These are phyloP conservation scores for Eulemur macaco DNA, from an alignment of 2,113 vertebrate genomes.

Conservation along the genomic window DNA sequence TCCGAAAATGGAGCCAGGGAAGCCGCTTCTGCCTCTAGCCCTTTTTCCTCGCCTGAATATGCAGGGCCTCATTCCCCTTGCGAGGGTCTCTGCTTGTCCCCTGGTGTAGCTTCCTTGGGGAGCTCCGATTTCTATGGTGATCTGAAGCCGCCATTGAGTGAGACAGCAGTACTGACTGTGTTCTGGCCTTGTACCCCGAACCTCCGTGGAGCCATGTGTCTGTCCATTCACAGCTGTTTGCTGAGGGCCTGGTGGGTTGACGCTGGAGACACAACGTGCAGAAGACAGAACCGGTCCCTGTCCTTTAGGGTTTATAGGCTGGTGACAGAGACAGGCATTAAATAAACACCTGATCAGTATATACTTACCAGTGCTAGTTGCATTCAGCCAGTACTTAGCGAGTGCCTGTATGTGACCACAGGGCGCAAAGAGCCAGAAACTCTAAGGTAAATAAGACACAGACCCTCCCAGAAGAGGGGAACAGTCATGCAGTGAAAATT, in stretches of 20 bases:
- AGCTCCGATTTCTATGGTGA: not conserved
- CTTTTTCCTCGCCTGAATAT: no score
- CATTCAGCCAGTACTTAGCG: no score
- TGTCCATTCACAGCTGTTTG: not conserved
- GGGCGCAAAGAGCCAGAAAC: not conserved
- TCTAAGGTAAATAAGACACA: not conserved
- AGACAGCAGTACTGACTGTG: fast-evolving
- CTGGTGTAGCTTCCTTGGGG: not conserved
- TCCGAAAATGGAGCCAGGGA: not conserved
- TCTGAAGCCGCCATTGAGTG: not conserved
- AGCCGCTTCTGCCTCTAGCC: not conserved
- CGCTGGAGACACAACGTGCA: fast-evolving
- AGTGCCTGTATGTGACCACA: not conserved
- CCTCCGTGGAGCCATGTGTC: fast-evolving
- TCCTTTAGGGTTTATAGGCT: not conserved
- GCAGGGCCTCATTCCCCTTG: fast-evolving
- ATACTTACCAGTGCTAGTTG: not conserved
- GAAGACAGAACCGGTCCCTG: not conserved
- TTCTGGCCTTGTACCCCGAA: not conserved
- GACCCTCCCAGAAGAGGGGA: fast-evolving
- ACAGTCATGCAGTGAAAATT: not conserved
- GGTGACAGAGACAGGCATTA: not conserved
- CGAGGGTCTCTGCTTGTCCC: not conserved
- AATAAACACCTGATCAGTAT: not conserved
- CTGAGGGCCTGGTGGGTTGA: not conserved